Evolutionary conservation across 2,888 invertebrate species (phyloP).

Genomic region (Tinea semifulvella): DNA sequence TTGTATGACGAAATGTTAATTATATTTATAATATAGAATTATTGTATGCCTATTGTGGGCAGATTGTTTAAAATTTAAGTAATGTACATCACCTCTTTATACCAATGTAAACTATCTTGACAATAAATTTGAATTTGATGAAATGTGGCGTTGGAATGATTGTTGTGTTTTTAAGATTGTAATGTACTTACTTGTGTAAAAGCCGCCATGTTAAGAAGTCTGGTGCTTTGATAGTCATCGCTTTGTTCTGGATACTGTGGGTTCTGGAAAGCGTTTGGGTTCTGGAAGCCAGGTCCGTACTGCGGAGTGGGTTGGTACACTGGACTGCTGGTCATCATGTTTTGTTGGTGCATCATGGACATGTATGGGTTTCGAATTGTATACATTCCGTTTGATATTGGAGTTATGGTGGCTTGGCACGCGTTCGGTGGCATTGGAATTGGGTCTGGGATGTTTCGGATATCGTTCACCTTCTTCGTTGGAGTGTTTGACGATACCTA

Average conservation of each 20-base stretch:
- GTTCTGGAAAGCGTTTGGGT: constrained; percentile 33
- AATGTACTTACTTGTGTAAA: too few species aligned
- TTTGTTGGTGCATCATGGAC: constrained; percentile 58
- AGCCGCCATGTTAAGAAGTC: constrained; percentile 45
- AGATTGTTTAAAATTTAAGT: too few species aligned
- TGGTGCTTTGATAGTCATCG: constrained; percentile 39
- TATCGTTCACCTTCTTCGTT: constrained; percentile 32
- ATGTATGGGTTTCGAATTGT: constrained; percentile 81
- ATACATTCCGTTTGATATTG: constrained; percentile 76
- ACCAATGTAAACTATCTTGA: too few species aligned
- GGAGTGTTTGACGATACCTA: too few species aligned
- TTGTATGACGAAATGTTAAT: too few species aligned
- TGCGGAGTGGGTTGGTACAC: constrained; percentile 31
- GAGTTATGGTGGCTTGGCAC: constrained; percentile 61
- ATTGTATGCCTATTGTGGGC: too few species aligned
- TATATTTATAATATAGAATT: too few species aligned
- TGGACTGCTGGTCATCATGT: constrained; percentile 29
- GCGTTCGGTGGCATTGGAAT: constrained; percentile 56
- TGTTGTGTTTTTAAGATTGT: too few species aligned
- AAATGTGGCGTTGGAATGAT: too few species aligned
- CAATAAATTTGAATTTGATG: too few species aligned
- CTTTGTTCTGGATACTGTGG: constrained; percentile 27
- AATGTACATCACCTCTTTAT: too few species aligned
- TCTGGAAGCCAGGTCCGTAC: constrained; percentile 33
- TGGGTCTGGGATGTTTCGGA: constrained; percentile 46